Evolutionary conservation across 2,797 vertebrate species (phyloP).

Genomic region (Columba guinea): DNA sequence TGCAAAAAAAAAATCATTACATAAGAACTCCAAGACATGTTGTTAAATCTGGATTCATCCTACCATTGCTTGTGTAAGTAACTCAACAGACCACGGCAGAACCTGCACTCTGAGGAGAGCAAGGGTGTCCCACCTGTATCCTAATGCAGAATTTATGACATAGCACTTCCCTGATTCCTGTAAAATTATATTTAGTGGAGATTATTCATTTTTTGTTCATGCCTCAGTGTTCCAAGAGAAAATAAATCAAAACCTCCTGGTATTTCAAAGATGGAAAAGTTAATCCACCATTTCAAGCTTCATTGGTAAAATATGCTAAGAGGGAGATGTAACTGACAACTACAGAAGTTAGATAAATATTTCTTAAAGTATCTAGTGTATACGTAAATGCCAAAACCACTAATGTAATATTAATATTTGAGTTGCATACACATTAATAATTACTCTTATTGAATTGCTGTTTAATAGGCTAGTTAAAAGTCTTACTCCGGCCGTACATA

Average conservation of each 20-base stretch:
- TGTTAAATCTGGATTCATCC: background rate
- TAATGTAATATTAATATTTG: background rate
- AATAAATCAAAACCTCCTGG: background rate
- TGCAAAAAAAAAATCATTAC: background rate
- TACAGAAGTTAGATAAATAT: background rate
- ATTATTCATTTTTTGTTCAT: background rate
- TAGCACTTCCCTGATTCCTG: background rate
- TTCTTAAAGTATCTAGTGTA: background rate
- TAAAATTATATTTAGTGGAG: background rate
- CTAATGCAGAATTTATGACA: background rate
- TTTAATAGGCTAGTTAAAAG: background rate
- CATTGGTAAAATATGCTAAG: background rate
- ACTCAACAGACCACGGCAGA: background rate
- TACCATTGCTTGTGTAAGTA: rapidly evolving
- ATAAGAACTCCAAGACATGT: background rate
- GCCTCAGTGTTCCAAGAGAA: background rate
- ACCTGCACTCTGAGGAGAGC: background rate
- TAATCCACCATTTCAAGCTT: background rate
- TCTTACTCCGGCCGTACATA: background rate
- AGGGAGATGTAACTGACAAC: background rate
- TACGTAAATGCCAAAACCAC: background rate
- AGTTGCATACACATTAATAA: background rate
- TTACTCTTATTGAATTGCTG: background rate
- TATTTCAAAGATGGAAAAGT: background rate
- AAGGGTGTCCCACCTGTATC: background rate